Conservation (phyloP, 2,888 invertebrate genomes). For the Metalampra italica region DNA sequence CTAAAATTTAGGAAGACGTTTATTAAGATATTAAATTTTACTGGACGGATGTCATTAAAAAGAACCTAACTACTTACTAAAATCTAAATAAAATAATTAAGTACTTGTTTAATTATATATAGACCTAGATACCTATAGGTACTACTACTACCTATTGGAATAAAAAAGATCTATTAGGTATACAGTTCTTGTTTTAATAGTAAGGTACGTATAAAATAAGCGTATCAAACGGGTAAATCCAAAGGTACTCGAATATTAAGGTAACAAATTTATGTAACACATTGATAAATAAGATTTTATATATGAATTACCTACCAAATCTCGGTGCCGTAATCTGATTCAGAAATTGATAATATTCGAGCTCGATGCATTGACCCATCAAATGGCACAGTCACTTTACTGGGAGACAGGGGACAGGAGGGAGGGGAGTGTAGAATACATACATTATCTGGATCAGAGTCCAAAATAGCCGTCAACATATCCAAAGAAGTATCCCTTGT, state of each 20-base stretch:
- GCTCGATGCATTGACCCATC: slow-evolving; percentile 81
- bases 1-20: slow-evolving; percentile 16
- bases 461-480: slow-evolving; percentile 66
- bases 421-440: slow-evolving; percentile 64
- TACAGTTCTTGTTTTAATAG: background rate
- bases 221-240: slow-evolving; percentile 1
- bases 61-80: no score
- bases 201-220: background rate
- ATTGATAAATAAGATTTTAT: background rate
- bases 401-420: slow-evolving; percentile 70
- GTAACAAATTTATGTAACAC: slow-evolving; percentile 1
- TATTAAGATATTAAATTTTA: slow-evolving; percentile 1
- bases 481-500: slow-evolving; percentile 59
- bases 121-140: no score
- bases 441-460: slow-evolving; percentile 67
- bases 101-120: background rate
- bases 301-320: slow-evolving; percentile 85
- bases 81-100: background rate
- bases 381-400: slow-evolving; percentile 80
- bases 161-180: background rate
- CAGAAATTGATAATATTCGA: slow-evolving; percentile 80
- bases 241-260: background rate
- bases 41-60: slow-evolving; percentile 11
- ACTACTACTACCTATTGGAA: no score
- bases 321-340: slow-evolving; percentile 83